Evolutionary conservation across 2,797 vertebrate genomes (phyloP).

Genomic region (Manis crassicaudata): DNA sequence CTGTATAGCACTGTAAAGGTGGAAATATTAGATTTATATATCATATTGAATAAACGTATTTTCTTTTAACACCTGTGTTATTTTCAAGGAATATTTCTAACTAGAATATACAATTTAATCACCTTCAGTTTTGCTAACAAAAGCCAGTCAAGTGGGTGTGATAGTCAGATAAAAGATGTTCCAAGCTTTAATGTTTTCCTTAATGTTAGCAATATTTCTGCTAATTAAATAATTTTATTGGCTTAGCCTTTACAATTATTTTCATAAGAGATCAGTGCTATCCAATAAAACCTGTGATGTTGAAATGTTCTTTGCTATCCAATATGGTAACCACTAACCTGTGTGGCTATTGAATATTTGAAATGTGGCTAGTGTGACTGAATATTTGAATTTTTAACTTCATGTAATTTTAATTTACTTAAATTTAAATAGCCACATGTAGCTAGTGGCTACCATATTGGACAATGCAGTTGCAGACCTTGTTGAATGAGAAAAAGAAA

Average conservation of each 20-base stretch:
- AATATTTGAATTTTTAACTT: too few relatives aligned
- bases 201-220: neutral
- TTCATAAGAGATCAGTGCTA: neutral
- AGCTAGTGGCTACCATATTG: neutral
- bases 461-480: neutral
- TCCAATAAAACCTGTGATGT: neutral
- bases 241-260: neutral
- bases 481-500: neutral
- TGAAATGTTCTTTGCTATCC: neutral
- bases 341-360: neutral
- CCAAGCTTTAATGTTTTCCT: neutral
- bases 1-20: constrained; percentile 89
- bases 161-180: neutral
- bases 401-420: neutral
- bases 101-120: neutral
- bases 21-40: neutral
- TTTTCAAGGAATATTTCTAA: constrained; percentile 5
- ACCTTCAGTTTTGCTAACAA: neutral
- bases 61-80: neutral
- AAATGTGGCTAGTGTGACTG: neutral
- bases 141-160: neutral
- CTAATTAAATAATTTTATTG: neutral
- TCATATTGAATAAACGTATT: neutral
- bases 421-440: neutral
- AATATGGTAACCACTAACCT: neutral